Evolutionary conservation across 2,888 invertebrate genomes (phyloP).

Genomic region (Antheraea yamamai): DNA sequence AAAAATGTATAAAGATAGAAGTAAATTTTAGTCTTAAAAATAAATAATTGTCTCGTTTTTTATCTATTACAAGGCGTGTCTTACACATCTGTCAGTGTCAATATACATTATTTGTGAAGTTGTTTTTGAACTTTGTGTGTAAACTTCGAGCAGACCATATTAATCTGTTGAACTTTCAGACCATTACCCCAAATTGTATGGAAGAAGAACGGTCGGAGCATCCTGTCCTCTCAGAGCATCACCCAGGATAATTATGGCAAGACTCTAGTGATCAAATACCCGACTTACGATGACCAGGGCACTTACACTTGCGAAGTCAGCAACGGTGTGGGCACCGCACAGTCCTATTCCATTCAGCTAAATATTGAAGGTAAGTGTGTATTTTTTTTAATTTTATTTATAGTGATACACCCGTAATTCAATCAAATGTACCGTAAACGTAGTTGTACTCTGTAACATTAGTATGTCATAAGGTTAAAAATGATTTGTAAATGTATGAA

Average conservation of each 20-base stretch:
- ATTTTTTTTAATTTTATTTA: neutral
- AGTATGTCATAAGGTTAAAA: too few species aligned
- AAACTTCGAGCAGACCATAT: neutral
- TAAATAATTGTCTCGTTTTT: too few species aligned
- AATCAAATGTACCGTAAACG: too few species aligned
- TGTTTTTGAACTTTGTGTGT: neutral
- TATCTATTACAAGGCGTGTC: neutral
- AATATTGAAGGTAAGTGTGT: slow-evolving; percentile 83
- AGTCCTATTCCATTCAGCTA: slow-evolving; percentile 92
- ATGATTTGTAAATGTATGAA: too few species aligned
- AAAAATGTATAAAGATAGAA: too few species aligned
- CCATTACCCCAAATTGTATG: slow-evolving; percentile 97
- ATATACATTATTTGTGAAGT: neutral
- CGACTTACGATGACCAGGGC: slow-evolving; percentile 94
- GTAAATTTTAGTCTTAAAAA: too few species aligned
- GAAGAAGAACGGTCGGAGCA: slow-evolving; percentile 89
- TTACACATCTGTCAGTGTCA: neutral
- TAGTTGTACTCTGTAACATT: too few species aligned
- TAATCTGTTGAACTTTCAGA: slow-evolving; percentile 59
- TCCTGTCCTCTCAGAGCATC: slow-evolving; percentile 87
- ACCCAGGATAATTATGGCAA: slow-evolving; percentile 97
- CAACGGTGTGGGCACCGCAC: slow-evolving; percentile 93
- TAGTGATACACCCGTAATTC: neutral
- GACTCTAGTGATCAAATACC: slow-evolving; percentile 93
- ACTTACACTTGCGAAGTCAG: slow-evolving; percentile 96